Percentiles rank a stretch among this genome's conserved stretches.
These are phyloP conservation scores for Tinamus guttatus DNA, from an alignment of 2,113 vertebrate genomes.

Conservation along the genomic window DNA sequence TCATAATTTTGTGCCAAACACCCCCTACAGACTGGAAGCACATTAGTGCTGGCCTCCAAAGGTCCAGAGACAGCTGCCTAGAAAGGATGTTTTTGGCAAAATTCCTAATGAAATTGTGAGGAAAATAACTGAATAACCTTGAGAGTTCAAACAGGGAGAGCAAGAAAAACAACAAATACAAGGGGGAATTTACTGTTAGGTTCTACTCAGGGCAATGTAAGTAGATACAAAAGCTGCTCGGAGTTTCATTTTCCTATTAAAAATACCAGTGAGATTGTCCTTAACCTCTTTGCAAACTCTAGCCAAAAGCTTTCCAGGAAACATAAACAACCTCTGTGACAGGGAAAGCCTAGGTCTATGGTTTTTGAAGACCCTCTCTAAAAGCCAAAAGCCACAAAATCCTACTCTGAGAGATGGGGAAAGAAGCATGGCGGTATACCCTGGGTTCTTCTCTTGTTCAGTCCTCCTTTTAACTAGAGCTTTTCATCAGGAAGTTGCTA, in stretches of 20 bases:
- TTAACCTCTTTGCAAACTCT: background rate
- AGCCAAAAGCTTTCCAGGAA: slow-evolving; percentile 25
- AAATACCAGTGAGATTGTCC: background rate
- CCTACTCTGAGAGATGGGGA: rapidly evolving
- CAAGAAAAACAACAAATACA: slow-evolving; percentile 62
- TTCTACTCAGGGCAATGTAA: slow-evolving; percentile 6
- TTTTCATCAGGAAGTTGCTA: background rate
- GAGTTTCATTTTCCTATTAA: background rate
- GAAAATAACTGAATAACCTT: slow-evolving; percentile 80
- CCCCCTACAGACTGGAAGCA: slow-evolving; percentile 68
- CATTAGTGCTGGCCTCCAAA: slow-evolving; percentile 77
- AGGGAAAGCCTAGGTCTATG: background rate
- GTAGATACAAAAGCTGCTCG: background rate
- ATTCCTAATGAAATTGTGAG: slow-evolving; percentile 81
- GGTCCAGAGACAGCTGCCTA: slow-evolving; percentile 80
- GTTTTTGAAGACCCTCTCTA: background rate
- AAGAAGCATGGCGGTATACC: background rate
- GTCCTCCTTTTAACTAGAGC: background rate
- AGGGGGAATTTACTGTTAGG: slow-evolving; percentile 47
- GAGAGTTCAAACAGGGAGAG: slow-evolving; percentile 76
- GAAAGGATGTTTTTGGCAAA: slow-evolving; percentile 80
- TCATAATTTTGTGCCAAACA: slow-evolving; percentile 56
- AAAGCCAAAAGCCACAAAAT: background rate
- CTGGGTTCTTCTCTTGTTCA: background rate
- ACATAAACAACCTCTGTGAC: background rate